phyloP scores from a whole-genome alignment of 1,140 invertebrate genomes.

The Zaprionus nigranus region DNA sequence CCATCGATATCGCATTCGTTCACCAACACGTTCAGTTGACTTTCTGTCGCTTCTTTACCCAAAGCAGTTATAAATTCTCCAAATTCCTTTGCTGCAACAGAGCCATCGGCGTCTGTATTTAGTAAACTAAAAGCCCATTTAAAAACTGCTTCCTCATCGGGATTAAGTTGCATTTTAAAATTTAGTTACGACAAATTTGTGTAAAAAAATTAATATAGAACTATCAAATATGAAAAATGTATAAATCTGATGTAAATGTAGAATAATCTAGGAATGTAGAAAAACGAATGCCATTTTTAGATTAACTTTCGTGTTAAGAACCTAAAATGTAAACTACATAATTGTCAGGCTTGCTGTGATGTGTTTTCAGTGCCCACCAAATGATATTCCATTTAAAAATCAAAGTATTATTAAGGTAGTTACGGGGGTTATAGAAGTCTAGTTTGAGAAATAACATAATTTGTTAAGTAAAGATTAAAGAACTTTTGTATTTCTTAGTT shows the following conservation, averaged over 20 bases:
- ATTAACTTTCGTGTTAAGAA: neutral
- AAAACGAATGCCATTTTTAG: neutral
- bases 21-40: conserved; percentile 7
- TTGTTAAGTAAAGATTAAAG: too few species aligned
- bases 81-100: conserved; percentile 94
- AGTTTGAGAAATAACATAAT: too few species aligned
- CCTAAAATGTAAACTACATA: neutral
- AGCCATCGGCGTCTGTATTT: conserved; percentile 92
- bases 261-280: neutral
- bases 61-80: conserved; percentile 92
- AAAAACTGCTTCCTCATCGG: neutral
- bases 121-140: conserved; percentile 8
- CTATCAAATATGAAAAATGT: neutral
- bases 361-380: too few species aligned
- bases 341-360: neutral
- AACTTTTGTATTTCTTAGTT: too few species aligned
- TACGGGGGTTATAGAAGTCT: too few species aligned
- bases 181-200: neutral
- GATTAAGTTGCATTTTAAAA: conserved; percentile 12
- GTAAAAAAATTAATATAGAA: neutral
- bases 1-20: conserved; percentile 25
- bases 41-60: conserved; percentile 6
- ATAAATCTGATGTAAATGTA: too few species aligned
- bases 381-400: too few species aligned
- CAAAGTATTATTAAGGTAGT: too few species aligned